These are phyloP conservation scores for Troglohyphantes excavatus DNA, from an alignment of 2,888 invertebrate species.

Conservation along the genomic window DNA sequence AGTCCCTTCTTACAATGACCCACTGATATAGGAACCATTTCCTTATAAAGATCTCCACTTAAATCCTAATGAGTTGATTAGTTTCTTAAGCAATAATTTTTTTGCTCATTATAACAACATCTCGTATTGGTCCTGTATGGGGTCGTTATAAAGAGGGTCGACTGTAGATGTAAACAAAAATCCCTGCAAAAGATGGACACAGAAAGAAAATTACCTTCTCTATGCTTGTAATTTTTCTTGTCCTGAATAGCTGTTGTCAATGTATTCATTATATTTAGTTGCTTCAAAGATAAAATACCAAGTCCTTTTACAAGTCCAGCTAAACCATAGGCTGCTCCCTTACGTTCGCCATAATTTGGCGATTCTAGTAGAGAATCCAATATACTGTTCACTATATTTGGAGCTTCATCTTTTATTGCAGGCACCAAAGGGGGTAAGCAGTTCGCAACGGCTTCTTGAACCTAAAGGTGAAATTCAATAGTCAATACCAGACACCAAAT, in stretches of 20 bases:
- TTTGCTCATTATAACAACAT: too few species aligned
- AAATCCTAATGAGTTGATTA: too few species aligned
- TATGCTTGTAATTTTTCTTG: conserved; percentile 96
- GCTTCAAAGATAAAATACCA: conserved; percentile 96
- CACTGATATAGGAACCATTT: too few species aligned
- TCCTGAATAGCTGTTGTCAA: conserved; percentile 96
- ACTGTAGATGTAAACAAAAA: too few species aligned
- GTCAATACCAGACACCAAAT: background rate
- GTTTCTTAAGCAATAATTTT: too few species aligned
- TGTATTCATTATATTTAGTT: conserved; percentile 96
- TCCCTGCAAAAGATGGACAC: background rate
- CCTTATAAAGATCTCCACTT: too few species aligned
- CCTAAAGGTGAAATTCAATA: conserved; percentile 84
- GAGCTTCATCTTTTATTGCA: conserved; percentile 94
- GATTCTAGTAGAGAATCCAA: conserved; percentile 93
- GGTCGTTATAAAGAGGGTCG: too few species aligned
- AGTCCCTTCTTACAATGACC: too few species aligned
- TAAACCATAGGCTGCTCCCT: conserved; percentile 98
- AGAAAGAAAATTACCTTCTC: conserved; percentile 89
- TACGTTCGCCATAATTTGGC: conserved; percentile 94
- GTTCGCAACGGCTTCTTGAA: conserved; percentile 98
- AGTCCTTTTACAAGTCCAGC: conserved; percentile 97
- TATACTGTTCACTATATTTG: conserved; percentile 92
- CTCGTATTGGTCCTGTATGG: too few species aligned
- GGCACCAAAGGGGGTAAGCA: conserved; percentile 97